Conservation (phyloP, 1,140 invertebrate species). For the Brachystomella parvula region DNA sequence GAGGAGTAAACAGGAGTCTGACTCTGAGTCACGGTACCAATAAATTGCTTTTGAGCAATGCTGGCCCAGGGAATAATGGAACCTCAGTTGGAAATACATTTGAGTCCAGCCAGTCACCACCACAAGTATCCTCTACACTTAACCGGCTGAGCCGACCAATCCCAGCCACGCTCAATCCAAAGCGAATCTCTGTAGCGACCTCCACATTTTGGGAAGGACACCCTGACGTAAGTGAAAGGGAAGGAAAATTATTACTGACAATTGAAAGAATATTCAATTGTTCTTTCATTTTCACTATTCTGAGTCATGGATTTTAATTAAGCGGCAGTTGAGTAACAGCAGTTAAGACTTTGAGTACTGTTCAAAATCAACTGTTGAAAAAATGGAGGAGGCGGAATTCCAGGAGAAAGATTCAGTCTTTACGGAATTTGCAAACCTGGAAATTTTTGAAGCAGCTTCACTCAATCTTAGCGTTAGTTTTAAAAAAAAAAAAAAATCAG, state of each 20-base stretch:
- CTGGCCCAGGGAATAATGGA: too few species aligned
- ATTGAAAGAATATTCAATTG: slow-evolving; percentile 10
- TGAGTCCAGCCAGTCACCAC: neutral
- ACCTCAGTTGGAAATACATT: neutral
- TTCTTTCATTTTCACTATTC: neutral
- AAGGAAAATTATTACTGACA: neutral
- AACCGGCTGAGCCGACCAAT: neutral
- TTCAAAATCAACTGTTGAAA: neutral
- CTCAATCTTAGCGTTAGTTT: too few species aligned
- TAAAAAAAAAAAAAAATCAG: too few species aligned
- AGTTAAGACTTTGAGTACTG: neutral
- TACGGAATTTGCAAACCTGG: neutral
- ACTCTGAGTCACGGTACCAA: neutral
- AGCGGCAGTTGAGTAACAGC: neutral
- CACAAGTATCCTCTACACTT: too few species aligned
- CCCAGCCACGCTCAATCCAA: slow-evolving; percentile 22
- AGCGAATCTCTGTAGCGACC: slow-evolving; percentile 32
- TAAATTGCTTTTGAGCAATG: too few species aligned
- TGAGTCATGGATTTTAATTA: neutral
- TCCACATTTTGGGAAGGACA: slow-evolving; percentile 32
- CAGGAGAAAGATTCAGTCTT: neutral
- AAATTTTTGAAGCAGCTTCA: neutral
- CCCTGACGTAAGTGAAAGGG: slow-evolving; percentile 27
- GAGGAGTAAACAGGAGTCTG: neutral
- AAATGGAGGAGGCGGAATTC: neutral